These are phyloP conservation scores for Plecturocebus donacophilus DNA, from an alignment of 2,113 vertebrate species.

Conservation along the genomic window DNA sequence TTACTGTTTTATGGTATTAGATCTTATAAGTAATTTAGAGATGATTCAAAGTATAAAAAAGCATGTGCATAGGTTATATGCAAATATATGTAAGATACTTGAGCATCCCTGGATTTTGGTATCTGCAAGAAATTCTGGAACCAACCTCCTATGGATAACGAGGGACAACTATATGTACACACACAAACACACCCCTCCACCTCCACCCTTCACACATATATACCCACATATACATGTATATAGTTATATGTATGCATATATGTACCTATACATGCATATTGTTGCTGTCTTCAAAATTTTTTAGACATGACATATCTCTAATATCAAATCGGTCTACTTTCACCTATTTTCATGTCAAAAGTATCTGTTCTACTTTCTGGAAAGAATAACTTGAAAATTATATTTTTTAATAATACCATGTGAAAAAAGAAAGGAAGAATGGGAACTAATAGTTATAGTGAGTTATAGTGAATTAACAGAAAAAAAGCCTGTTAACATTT, in stretches of 20 bases:
- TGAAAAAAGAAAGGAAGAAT: conserved; percentile 36
- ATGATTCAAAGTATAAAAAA: not conserved
- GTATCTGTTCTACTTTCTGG: not conserved
- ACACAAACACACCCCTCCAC: too few relatives aligned
- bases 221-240: not conserved
- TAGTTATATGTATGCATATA: not conserved
- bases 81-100: not conserved
- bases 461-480: not conserved
- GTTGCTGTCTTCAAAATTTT: not conserved
- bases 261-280: not conserved
- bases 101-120: not conserved
- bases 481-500: conserved; percentile 62
- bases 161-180: not conserved
- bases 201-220: too few relatives aligned
- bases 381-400: conserved; percentile 29
- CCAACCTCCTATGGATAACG: not conserved
- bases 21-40: not conserved
- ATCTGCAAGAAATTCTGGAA: not conserved
- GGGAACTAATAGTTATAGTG: conserved; percentile 54
- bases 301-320: not conserved
- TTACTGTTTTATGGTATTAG: not conserved
- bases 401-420: conserved; percentile 2
- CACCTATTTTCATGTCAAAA: not conserved
- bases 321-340: not conserved
- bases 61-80: not conserved